Evolutionary conservation across 2,797 vertebrate genomes (phyloP).

Genomic region (Anableps anableps): DNA sequence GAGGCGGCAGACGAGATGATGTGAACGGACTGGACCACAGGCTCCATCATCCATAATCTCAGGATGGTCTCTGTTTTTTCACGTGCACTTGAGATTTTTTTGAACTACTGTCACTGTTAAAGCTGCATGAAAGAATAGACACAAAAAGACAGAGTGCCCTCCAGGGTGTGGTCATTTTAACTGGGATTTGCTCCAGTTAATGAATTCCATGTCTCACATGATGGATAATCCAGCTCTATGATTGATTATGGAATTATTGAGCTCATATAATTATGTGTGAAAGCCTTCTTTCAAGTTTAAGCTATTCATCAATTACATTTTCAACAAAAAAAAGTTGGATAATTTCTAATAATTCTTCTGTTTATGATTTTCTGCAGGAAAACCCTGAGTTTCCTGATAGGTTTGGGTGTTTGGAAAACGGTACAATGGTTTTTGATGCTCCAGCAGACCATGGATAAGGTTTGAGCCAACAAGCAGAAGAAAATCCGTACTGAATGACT

Average conservation of each 20-base stretch:
- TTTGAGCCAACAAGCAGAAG: not conserved
- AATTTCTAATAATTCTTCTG: not conserved
- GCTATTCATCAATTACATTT: not conserved
- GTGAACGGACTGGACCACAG: conserved; percentile 43
- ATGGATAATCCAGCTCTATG: conserved; percentile 29
- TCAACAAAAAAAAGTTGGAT: not conserved
- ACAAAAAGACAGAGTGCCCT: not conserved
- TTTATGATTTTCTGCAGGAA: not conserved
- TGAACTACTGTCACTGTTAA: conserved; percentile 19
- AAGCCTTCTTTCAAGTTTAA: not conserved
- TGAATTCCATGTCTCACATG: conserved; percentile 10
- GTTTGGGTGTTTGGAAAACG: not conserved
- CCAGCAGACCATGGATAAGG: not conserved
- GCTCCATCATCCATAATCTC: conserved; percentile 41
- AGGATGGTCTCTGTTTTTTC: not conserved
- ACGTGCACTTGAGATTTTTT: not conserved
- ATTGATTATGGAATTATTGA: conserved; percentile 18
- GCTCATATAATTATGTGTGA: not conserved
- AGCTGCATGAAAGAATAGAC: conserved; percentile 21
- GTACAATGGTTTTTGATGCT: not conserved
- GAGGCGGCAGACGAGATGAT: conserved; percentile 41
- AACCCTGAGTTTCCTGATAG: not conserved
- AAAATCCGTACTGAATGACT: not conserved
- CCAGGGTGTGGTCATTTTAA: not conserved
- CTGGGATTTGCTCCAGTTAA: conserved; percentile 16